Evolutionary conservation across 1,140 invertebrate species (phyloP).

Genomic region (Gonioctena quinquepunctata): DNA sequence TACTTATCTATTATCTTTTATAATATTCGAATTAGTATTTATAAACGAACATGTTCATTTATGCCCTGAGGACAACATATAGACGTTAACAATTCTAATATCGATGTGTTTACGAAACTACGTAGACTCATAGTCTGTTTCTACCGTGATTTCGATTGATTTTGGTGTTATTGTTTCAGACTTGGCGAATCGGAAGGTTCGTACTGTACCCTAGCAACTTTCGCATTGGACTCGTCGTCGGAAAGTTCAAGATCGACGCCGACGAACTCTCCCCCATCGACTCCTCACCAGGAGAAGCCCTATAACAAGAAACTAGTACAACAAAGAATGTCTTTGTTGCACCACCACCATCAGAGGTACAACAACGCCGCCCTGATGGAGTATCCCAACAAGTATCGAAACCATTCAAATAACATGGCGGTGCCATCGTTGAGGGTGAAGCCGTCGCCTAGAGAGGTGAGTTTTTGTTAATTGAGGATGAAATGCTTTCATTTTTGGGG

Average conservation of each 20-base stretch:
- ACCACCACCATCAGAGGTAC: conserved; percentile 31
- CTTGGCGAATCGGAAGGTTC: conserved; percentile 56
- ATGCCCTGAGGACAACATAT: too few species aligned
- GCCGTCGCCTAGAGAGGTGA: conserved; percentile 48
- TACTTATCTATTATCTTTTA: too few species aligned
- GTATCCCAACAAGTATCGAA: conserved; percentile 38
- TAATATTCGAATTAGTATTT: too few species aligned
- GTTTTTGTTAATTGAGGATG: too few species aligned
- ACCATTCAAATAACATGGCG: conserved; percentile 33
- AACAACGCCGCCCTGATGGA: conserved; percentile 21
- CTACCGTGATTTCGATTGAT: too few species aligned
- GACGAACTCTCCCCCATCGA: conserved; percentile 39
- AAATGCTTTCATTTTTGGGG: too few species aligned
- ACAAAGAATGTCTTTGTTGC: neutral
- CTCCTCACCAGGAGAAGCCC: conserved; percentile 47
- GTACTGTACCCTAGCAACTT: conserved; percentile 55
- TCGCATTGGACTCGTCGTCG: conserved; percentile 43
- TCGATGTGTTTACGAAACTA: too few species aligned
- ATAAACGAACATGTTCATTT: too few species aligned
- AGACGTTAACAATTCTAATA: too few species aligned
- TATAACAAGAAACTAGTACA: neutral
- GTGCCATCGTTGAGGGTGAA: conserved; percentile 39
- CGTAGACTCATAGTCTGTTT: too few species aligned
- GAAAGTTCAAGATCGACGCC: conserved; percentile 37
- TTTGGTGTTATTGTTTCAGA: conserved; percentile 37